phyloP scores from a whole-genome alignment of 35 echinoderm and acorn worm species.

The Amphiura filiformis region DNA sequence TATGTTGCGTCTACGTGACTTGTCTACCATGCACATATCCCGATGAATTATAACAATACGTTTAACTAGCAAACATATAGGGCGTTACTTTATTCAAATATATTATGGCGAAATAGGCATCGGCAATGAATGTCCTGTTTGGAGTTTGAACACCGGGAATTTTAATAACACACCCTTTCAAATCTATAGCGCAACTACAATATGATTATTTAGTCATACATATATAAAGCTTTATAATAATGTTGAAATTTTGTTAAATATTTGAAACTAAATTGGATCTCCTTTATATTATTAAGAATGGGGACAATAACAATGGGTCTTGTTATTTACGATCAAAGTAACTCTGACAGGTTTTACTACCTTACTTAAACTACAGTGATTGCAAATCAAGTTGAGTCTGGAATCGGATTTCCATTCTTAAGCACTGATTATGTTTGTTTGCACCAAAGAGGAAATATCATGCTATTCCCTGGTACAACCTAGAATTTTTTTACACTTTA shows the following conservation, averaged over 20 bases:
- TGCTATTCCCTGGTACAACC: background rate
- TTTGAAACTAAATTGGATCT: too few relatives aligned
- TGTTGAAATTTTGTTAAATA: too few relatives aligned
- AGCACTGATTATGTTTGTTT: constrained; percentile 8
- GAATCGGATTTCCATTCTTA: background rate
- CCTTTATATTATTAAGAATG: too few relatives aligned
- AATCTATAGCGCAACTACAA: too few relatives aligned
- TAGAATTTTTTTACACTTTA: background rate
- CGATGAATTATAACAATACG: background rate
- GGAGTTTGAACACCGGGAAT: too few relatives aligned
- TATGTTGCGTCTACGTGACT: background rate
- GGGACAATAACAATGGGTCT: background rate
- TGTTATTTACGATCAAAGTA: background rate
- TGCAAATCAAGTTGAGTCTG: background rate
- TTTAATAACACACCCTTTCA: too few relatives aligned
- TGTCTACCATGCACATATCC: background rate
- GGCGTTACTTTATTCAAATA: too few relatives aligned
- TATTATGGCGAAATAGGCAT: too few relatives aligned
- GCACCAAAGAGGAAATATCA: background rate
- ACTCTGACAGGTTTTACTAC: background rate
- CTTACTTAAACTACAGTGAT: background rate
- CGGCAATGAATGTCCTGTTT: too few relatives aligned
- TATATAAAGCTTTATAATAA: too few relatives aligned
- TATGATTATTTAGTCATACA: too few relatives aligned
- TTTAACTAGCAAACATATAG: too few relatives aligned